Evolutionary conservation across 2,113 vertebrate species (phyloP), one percentile per base, ranked within the genome.

Genomic region (Lanius collurio): DNA sequence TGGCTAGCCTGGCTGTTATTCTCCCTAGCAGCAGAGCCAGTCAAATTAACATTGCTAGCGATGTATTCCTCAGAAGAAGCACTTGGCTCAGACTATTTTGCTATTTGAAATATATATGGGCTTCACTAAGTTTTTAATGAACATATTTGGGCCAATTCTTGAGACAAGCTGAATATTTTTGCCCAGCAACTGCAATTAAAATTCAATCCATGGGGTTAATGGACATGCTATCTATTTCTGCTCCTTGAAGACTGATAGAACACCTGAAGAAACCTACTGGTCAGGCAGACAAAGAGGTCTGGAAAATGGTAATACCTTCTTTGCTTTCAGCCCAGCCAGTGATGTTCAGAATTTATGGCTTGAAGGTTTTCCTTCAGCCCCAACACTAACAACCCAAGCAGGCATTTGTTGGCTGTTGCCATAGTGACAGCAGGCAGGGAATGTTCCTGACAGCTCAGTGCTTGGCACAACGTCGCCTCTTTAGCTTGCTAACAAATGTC

Each of bases 401-500:
- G 65, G 59, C 70, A 67, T 80, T 91, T 95, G 55, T 89, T 93
- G 33, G 67, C 60, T 67, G 94, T 95, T 95, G n/a, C 94, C 92
- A 96, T 90, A 78, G 96, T 4, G 6, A 95, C 49, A 31, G 87
- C 21, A 94, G 47, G 56, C 79, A 70, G 70, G 71, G 87, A 83
- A 65, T 80, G 89, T 90, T 96, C 85, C 77, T 37, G 73, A 90
- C 89, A 91, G 90, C 73, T 55, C 63, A 11, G 30, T 3, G 42
- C 75, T 95, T 77, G 85, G 86, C 90, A 80, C 65, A 31, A 11
- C 2, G 11, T 21, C 18, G 17, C 71, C 79, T 95, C 67, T 83
- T 94, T 56, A 94, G 71, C 82, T 93, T 55, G 82, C 94, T 96
- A 83, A 93, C 90, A 93, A 95, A 94, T 88, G 68, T 88, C 85